Base-by-base conservation (phyloP, 2,113 vertebrate species). In the Podarcis cretensis region DNA sequence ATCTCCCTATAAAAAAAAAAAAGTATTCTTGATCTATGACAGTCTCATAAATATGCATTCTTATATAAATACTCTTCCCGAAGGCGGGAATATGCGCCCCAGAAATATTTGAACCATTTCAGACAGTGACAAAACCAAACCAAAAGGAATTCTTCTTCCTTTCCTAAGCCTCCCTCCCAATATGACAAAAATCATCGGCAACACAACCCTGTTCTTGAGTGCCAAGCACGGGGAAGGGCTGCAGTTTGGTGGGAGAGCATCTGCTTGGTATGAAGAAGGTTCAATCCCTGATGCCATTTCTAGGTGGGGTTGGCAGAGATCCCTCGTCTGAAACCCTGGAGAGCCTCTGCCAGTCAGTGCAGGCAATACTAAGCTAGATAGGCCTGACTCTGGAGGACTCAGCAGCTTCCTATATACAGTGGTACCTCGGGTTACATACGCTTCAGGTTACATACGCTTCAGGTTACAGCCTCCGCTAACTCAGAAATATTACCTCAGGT, bases 21-120 rank as follows among this genome's bases (percentile, higher is more conserved):
- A 89, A 5, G 14, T 85, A 48, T 89, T 93, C 94, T 95, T 93
- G 95, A 96, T 95, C 95, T 94, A 21, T 1, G 83, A 79, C 90
- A 32, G 66, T 84, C 95, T 97, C 96, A 96, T 96, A 95, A 96
- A 97, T 96, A 96, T 95, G 95, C 91, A 95, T 96, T 81, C 37
- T 92, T 79, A 92, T 86, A 89, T 87, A 94, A 96, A 93, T 94
- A 93, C 86, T 84, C 89, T 82, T 82, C 66, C 59, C 8, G 35
- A 37, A 82, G 63, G 23, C 92, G 92, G 93, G 73, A 54, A 90
- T 5, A 0, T 10, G 87, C 88, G 90, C 20, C 87, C 30, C 84
- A 4, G 59, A 6, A 91, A 91, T 27, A 78, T 0, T 0, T 71
- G 23, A 87, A 93, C 79, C 7, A 90, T 91, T 90, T 81, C 90